Evolutionary conservation across 37 sponge, comb jelly and placozoan genomes (phyloP).

Genomic region (Beroe ovata): DNA sequence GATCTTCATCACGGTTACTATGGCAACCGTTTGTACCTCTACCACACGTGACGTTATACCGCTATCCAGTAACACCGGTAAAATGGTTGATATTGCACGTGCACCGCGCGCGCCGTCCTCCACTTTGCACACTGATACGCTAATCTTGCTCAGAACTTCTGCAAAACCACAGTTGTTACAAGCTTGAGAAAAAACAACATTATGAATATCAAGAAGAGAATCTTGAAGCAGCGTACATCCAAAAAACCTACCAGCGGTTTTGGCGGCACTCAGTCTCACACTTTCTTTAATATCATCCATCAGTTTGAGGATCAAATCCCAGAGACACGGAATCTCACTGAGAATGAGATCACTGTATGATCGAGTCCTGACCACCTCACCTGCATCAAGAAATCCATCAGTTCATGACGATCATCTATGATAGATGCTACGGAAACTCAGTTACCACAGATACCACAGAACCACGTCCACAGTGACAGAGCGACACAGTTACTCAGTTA

Average conservation of each 20-base stretch:
- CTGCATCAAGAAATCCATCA: background rate
- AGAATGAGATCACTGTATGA: background rate
- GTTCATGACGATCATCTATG: too few species aligned
- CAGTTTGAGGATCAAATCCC: constrained; percentile 80
- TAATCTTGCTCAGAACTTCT: constrained; percentile 76
- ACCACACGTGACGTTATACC: constrained; percentile 73
- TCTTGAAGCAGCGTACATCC: too few species aligned
- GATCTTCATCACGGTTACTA: constrained; percentile 64
- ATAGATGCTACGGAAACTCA: too few species aligned
- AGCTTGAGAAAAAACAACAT: too few species aligned
- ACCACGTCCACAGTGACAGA: too few species aligned
- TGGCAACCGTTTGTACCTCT: constrained; percentile 68
- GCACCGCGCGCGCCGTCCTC: constrained; percentile 53
- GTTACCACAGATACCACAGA: too few species aligned
- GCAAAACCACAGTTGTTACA: too few species aligned
- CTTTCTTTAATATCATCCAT: constrained; percentile 89
- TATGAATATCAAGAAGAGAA: too few species aligned
- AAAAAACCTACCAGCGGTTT: constrained; percentile 51
- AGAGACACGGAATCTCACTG: constrained; percentile 76
- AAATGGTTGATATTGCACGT: constrained; percentile 69
- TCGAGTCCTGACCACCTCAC: constrained; percentile 27
- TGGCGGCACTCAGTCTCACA: constrained; percentile 56
- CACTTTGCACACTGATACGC: constrained; percentile 72
- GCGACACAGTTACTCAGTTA: too few species aligned
- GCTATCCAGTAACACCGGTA: constrained; percentile 79